Base-by-base conservation (phyloP, 1,140 invertebrate species). In the Pollicipes pollicipes region DNA sequence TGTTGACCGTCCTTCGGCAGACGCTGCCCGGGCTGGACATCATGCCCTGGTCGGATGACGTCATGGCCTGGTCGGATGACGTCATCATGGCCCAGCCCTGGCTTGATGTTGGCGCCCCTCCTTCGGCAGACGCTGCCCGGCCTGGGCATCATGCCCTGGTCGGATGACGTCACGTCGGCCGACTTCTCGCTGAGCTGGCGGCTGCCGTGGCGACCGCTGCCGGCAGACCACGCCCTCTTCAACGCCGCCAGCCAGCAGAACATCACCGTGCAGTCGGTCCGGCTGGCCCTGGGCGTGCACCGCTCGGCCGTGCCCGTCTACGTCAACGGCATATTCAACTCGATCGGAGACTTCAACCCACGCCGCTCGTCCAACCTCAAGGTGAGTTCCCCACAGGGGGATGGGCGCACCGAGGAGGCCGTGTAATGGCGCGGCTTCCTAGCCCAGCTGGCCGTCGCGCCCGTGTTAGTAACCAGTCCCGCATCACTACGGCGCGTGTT, bases 341-440 rank as follows among this genome's bases (percentile, higher is more conserved):
- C 72, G 66, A 37, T 73, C 28, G 73, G 73, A 26, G 73, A 74
- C 68, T 74, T 73, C 69, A 72, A 73, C 35, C 73, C 73, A 21
- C 71, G 68, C 30, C 72, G 73, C 29, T 30, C 73, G 8, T 63
- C 68, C 28, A 74, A 74, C 63, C 68, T 71, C 26, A 74, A 70
- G 72, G 73, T 74, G 45, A 58, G 72, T n/a, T n/a, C n/a, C n/a
- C n/a, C n/a, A n/a, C n/a, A n/a, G n/a, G n/a, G n/a, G n/a, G n/a
- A n/a, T n/a, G n/a, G n/a, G n/a, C n/a, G n/a, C n/a, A n/a, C n/a
- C n/a, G n/a, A n/a, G n/a, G n/a, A n/a, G n/a, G n/a, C n/a, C n/a
- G n/a, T n/a, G n/a, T n/a, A n/a, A n/a, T n/a, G n/a, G n/a, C n/a
- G n/a, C n/a, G n/a, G n/a, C n/a, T n/a, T n/a, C n/a, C n/a, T n/a